Base-by-base conservation (phyloP, 2,797 vertebrate species). In the Schizopygopsis pylzovi region DNA sequence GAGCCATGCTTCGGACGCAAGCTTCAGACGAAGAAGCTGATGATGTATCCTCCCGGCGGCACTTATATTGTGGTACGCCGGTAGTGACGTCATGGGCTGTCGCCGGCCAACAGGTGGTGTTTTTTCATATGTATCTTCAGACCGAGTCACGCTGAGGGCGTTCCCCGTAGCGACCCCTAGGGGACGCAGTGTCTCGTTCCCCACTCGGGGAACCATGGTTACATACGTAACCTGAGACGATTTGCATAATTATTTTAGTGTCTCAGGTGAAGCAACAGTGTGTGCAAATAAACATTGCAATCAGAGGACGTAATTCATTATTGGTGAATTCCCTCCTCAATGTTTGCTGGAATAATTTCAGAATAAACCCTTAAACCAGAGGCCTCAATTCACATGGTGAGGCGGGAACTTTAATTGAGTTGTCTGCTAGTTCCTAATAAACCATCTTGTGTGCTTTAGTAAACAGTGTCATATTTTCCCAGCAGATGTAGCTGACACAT, bases 401-500 rank as follows among this genome's bases (percentile, higher is more conserved):
- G 13, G 84, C 84, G 71, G 83, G 47, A 75, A 70, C 54, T 78
- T 75, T 87, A 89, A 93, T 90, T 92, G 88, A 89, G 85, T 89
- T 83, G n/a, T 87, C 72, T 65, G 83, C 68, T 85, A 70, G 68
- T 87, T 82, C 86, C 90, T 85, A 90, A 82, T 90, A 86, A 82
- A 65, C 76, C 87, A 78, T 61, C 20, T 54, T 41, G 59, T 76
- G 76, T 84, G 84, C 52, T 45, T 75, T 68, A n/a, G 84, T 79
- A 68, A 88, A 89, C 81, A 76, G 80, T 86, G 85, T 79, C 85
- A 85, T 41, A n/a, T 68, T 65, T 73, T 85, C 86, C 86, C 88
- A 86, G 49, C 39, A 85, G 88, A 45, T n/a, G 37, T 52, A 85
- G 77, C 56, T 88, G 84, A 87, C 85, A 81, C 88, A 87, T 85